Base-by-base conservation (phyloP, 1,140 invertebrate species). In the Brachionus paranguensis region DNA sequence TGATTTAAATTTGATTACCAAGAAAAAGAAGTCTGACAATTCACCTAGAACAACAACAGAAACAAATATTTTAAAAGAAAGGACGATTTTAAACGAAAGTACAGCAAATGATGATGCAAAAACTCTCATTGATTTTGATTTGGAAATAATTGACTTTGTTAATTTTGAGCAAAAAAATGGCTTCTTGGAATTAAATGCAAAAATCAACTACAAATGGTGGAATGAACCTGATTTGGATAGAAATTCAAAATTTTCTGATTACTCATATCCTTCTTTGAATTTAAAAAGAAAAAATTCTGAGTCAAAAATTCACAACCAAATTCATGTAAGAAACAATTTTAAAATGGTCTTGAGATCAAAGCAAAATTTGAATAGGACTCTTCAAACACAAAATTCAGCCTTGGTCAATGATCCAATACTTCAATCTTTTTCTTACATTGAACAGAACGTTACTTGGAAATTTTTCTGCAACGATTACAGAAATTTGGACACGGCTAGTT, bases 91-190 rank as follows among this genome's bases (percentile, higher is more conserved):
- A 37, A 33, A 24, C 27, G 64, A 20, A 72, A 72, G 8, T 2
- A 72, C 5, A 72, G 20, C 17, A 1, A 47, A 76, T 17, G 43
- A 14, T 43, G 8, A 24, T 5, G n/a, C 60, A 81, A 47, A 37
- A 12, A 37, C 33, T 68, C 27, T 64, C 11, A 47, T 81, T 43
- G 78, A 81, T 64, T 81, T 81, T 81, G 78, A 81, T 37, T 10
- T 81, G 37, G 33, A 64, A 64, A 47, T 81, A 20, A n/a, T 5
- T 14, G 53, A 68, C 8, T 81, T 81, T 60, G 37, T 43, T 37
- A 41, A 47, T 68, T 81, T 81, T 81, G 78, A 81, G 53, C 78
- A 43, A 45, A 60, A 68, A 43, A 81, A 41, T 64, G 78, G 78
- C 14, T 3, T 45, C 10, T 20, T 81, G 12, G 78, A 81, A 29